phyloP scores from a whole-genome alignment of 1,140 invertebrate species.

The Drosophila eugracilis region DNA sequence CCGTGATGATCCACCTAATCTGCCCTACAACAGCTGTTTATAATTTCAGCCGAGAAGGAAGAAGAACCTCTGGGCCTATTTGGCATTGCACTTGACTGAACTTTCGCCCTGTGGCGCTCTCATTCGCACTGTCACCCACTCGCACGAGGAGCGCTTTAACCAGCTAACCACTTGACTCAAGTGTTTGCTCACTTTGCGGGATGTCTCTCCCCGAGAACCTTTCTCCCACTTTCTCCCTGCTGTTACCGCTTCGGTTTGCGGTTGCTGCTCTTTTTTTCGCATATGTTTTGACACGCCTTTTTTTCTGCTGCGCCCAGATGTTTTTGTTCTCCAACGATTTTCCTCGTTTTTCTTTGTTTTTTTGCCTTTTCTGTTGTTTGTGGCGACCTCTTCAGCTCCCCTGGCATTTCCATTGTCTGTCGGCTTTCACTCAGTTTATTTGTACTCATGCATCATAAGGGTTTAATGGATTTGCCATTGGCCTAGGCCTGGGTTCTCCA shows the following conservation, averaged over 20 bases:
- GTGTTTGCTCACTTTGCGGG: constrained; percentile 80
- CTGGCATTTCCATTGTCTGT: constrained; percentile 55
- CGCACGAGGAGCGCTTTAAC: constrained; percentile 47
- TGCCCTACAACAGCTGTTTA: constrained; percentile 46
- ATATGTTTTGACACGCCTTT: constrained; percentile 70
- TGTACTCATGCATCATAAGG: constrained; percentile 80
- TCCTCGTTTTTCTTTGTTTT: constrained; percentile 6
- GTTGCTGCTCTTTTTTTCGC: constrained; percentile 51
- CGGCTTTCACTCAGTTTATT: constrained; percentile 76
- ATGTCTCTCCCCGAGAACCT: constrained; percentile 22
- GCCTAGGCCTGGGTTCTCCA: constrained; percentile 17
- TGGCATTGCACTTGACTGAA: constrained; percentile 59
- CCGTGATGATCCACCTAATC: constrained; percentile 42
- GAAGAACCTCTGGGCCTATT: constrained; percentile 32
- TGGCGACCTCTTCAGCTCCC: not conserved
- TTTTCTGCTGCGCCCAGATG: constrained; percentile 41
- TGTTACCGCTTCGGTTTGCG: constrained; percentile 44
- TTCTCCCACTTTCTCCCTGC: constrained; percentile 18
- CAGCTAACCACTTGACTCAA: constrained; percentile 73
- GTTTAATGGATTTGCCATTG: constrained; percentile 78
- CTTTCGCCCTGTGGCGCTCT: constrained; percentile 30
- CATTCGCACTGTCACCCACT: constrained; percentile 42
- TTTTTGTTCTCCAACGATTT: constrained; percentile 54
- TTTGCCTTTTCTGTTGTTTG: no score
- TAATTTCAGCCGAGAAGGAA: constrained; percentile 25